These are phyloP conservation scores for Procavia capensis DNA, from an alignment of 2,113 vertebrate species.

Conservation along the genomic window DNA sequence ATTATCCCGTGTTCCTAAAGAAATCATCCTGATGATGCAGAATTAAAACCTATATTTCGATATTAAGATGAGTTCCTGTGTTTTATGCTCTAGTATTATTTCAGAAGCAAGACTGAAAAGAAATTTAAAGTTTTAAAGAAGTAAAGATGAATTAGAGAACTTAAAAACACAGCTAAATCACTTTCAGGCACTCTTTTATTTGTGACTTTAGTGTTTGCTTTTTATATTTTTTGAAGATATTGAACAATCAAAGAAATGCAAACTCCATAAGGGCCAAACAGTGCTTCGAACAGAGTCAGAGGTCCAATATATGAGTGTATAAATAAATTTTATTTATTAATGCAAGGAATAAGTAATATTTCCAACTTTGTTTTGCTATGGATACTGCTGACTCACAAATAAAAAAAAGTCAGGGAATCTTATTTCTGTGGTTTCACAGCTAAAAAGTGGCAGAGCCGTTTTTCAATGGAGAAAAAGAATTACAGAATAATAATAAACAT, in stretches of 20 bases:
- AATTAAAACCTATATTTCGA: conserved; percentile 5
- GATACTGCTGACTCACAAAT: background rate
- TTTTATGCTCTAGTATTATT: background rate
- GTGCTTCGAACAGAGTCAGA: background rate
- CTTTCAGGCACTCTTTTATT: background rate
- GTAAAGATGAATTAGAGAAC: background rate
- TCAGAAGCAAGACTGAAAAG: background rate
- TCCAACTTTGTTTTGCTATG: background rate
- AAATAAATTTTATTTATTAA: background rate
- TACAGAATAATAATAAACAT: background rate
- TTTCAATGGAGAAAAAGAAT: background rate
- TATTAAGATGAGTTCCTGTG: background rate
- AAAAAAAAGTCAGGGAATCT: background rate
- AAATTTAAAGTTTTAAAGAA: background rate
- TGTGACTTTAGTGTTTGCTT: background rate
- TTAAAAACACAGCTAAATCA: background rate
- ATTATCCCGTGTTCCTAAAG: background rate
- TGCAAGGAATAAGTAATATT: background rate
- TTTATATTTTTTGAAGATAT: background rate
- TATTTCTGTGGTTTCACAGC: background rate
- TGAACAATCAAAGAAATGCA: background rate
- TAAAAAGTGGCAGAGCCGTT: background rate
- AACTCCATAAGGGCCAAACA: background rate
- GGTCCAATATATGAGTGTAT: background rate
- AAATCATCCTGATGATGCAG: background rate